Conservation (phyloP, 2,888 invertebrate genomes). For the Drosophila bunnanda region DNA sequence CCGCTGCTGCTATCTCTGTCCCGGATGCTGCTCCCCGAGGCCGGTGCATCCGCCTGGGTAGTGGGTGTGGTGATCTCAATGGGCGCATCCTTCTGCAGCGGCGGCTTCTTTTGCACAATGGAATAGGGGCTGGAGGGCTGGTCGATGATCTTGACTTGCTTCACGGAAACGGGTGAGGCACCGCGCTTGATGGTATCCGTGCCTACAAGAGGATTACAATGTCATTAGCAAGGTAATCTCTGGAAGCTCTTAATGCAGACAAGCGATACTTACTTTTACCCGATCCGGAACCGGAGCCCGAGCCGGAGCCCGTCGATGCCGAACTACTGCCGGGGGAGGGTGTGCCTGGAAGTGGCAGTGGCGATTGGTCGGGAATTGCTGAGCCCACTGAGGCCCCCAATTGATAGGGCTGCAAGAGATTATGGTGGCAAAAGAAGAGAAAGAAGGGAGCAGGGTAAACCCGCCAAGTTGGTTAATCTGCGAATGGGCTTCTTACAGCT, state of each 20-base stretch:
- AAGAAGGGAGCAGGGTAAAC: constrained; percentile 30
- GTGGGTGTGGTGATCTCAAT: constrained; percentile 70
- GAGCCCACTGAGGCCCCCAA: constrained; percentile 87
- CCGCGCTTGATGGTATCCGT: constrained; percentile 85
- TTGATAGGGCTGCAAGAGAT: constrained; percentile 84
- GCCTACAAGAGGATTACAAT: constrained; percentile 66
- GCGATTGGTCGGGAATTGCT: constrained; percentile 87
- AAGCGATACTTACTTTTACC: constrained; percentile 81
- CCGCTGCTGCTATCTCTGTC: constrained; percentile 23
- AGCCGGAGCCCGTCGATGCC: constrained; percentile 92
- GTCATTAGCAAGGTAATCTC: constrained; percentile 9
- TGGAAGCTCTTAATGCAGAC: background rate
- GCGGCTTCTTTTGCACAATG: constrained; percentile 79
- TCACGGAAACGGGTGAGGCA: constrained; percentile 84
- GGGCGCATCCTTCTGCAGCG: constrained; percentile 73
- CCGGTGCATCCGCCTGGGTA: constrained; percentile 46
- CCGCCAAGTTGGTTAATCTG: constrained; percentile 42
- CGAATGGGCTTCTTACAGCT: background rate
- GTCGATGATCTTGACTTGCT: constrained; percentile 83
- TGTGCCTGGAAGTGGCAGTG: constrained; percentile 89
- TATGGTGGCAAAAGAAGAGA: constrained; percentile 2
- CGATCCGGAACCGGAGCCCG: constrained; percentile 87
- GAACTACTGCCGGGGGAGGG: constrained; percentile 94
- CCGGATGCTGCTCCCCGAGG: constrained; percentile 16
- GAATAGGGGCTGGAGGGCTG: constrained; percentile 81